phyloP scores from a whole-genome alignment of 2,797 vertebrate genomes.

The Schizopygopsis malacanthus region DNA sequence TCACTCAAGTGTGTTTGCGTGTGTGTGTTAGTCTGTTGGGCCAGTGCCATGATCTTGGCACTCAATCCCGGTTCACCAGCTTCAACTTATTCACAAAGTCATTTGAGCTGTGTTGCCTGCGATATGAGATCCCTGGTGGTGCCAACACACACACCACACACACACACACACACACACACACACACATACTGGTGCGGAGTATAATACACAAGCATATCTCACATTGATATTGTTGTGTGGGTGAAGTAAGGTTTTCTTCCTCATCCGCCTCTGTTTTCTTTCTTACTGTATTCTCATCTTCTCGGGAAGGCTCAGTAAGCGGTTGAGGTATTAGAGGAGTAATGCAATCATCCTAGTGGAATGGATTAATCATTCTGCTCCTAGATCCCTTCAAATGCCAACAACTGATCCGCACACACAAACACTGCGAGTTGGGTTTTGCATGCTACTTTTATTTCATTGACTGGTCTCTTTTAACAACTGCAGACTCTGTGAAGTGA shows the following conservation, averaged over 20 bases:
- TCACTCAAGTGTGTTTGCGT: constrained; percentile 37
- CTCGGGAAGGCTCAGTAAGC: neutral
- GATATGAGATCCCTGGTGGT: constrained; percentile 29
- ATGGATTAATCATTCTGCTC: constrained; percentile 57
- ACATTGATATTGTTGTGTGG: constrained; percentile 43
- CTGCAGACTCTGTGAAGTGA: constrained; percentile 25
- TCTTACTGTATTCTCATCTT: constrained; percentile 24
- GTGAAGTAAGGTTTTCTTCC: constrained; percentile 47
- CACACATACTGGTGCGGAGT: constrained; percentile 29
- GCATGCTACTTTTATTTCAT: constrained; percentile 49
- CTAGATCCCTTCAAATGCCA: constrained; percentile 46
- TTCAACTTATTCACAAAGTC: constrained; percentile 27
- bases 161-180: constrained; percentile 3
- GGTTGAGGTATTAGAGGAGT: constrained; percentile 48
- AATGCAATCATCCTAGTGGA: constrained; percentile 54
- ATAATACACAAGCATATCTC: constrained; percentile 50
- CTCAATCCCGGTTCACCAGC: constrained; percentile 38
- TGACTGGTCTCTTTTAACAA: constrained; percentile 41
- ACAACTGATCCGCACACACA: constrained; percentile 27
- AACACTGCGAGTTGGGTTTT: constrained; percentile 13
- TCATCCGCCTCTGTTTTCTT: constrained; percentile 25
- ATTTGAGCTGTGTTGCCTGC: constrained; percentile 23
- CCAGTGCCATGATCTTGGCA: constrained; percentile 33
- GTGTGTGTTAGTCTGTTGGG: constrained; percentile 36
- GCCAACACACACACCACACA: constrained; percentile 21